Evolutionary conservation across 2,113 vertebrate genomes (phyloP), one percentile per base, ranked within the genome.

Genomic region (Petaurus breviceps): DNA sequence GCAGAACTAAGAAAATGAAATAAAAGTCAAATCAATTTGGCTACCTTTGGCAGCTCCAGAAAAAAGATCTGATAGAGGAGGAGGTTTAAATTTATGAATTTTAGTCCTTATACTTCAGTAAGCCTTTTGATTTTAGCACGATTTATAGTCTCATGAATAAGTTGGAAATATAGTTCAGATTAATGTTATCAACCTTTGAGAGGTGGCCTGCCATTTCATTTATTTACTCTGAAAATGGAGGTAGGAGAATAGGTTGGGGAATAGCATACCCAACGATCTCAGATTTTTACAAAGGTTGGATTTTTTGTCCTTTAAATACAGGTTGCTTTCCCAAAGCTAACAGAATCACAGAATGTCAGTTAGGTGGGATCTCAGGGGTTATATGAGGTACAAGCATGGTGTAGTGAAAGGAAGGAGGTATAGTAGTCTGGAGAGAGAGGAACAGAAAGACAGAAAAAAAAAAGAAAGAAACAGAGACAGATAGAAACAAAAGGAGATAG

Each of bases 271-370:
- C 90, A 37, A 0, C 49, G 11, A 92, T 90, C 22, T 28, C 49
- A 53, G 90, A 52, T 89, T 90, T 95, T 54, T 92, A 89, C 93
- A 61, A 95, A 89, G 31, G 91, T 53, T 61, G 55, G 8, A 61
- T 61, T 77, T 77, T 10, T 92, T n/a, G 50, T 37, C 31, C 49
- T 93, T 54, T 61, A 92, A 46, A 54, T 92, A 31, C 5, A 47
- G 37, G 14, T 77, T n/a, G 37, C 68, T 28, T 61, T 61, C 26
- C 55, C 37, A 77, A 77, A 84, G 37, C 19, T 23, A 68, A 68
- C 28, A 68, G 31, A 68, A 68, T 68, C 10, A 37, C 26, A 55
- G 25, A 68, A 84, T 84, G 19, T 84, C 68, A 84, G 68, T 0
- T 43, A 84, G 7, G n/a, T 22, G 5, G n/a, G 16, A 84, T 43